A percentile compares a stretch with the other conserved stretches of the same genome.
phyloP scores from a whole-genome alignment of 2,113 vertebrate genomes.

The Hippocampus zosterae region DNA sequence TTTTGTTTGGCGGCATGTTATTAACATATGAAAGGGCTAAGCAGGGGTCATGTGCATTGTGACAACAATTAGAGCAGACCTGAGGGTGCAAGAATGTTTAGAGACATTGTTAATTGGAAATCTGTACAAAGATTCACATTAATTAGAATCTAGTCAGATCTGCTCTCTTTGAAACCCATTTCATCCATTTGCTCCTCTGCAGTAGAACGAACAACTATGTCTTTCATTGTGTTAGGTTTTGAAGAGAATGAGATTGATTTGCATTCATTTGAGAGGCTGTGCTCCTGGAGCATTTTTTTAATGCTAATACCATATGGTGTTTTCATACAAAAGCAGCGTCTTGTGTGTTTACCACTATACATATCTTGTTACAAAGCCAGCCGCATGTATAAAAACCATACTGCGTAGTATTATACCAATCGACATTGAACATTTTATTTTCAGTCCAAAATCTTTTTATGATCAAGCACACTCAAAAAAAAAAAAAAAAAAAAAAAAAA shows the following conservation, averaged over 20 bases:
- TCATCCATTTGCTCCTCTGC: constrained; percentile 63
- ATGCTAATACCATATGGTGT: constrained; percentile 61
- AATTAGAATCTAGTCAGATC: constrained; percentile 75
- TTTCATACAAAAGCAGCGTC: constrained; percentile 45
- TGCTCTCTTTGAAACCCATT: constrained; percentile 69
- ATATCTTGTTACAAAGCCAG: neutral
- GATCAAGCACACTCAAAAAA: neutral
- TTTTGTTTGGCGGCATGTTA: constrained; percentile 75
- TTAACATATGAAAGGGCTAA: constrained; percentile 80
- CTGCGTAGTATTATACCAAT: neutral
- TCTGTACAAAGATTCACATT: constrained; percentile 73
- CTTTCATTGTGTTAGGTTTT: constrained; percentile 68
- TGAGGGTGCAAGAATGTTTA: constrained; percentile 74
- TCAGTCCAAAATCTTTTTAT: neutral
- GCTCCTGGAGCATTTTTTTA: constrained; percentile 46
- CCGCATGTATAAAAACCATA: neutral
- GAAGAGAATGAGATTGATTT: constrained; percentile 72
- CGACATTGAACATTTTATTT: neutral
- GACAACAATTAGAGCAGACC: constrained; percentile 71
- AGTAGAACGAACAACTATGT: constrained; percentile 67
- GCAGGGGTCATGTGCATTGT: constrained; percentile 73
- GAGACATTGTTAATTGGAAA: constrained; percentile 75
- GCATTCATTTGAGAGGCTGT: constrained; percentile 69
- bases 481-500: neutral
- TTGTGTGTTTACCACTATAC: constrained; percentile 9